Conservation (phyloP, 2,888 invertebrate genomes). For the Agrochola lota region DNA sequence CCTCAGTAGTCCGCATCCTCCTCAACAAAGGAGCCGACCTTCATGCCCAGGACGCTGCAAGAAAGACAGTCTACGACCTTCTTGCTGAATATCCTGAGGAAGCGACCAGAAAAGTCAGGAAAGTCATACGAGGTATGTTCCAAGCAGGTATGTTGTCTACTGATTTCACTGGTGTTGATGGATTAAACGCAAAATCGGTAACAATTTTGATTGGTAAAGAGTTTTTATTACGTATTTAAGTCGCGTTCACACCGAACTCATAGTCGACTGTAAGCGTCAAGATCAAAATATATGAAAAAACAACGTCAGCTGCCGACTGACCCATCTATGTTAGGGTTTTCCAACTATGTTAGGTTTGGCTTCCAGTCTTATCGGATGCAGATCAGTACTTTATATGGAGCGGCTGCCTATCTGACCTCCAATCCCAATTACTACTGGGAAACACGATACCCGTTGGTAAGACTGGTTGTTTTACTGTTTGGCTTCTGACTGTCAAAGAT, state of each 20-base stretch:
- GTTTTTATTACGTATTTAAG: neutral
- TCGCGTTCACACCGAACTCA: neutral
- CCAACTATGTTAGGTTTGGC: neutral
- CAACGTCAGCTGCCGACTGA: neutral
- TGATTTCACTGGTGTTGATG: constrained; percentile 38
- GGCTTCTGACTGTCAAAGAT: neutral
- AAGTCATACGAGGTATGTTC: constrained; percentile 94
- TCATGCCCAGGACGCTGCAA: constrained; percentile 94
- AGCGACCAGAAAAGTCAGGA: constrained; percentile 96
- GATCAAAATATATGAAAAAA: neutral
- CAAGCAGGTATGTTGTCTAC: constrained; percentile 50
- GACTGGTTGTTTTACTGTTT: neutral
- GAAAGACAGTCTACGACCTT: constrained; percentile 96
- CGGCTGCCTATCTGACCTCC: neutral
- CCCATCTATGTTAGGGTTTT: too few species aligned
- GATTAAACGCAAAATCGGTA: constrained; percentile 50
- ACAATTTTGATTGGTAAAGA: neutral
- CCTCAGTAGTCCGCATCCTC: constrained; percentile 95
- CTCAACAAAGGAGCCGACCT: constrained; percentile 96
- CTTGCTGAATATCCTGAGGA: constrained; percentile 97
- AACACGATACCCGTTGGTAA: neutral
- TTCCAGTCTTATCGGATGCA: neutral
- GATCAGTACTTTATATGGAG: neutral
- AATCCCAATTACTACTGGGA: neutral
- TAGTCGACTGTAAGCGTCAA: neutral